phyloP scores from a whole-genome alignment of 2,888 invertebrate species.

The Bombyx huttoni region DNA sequence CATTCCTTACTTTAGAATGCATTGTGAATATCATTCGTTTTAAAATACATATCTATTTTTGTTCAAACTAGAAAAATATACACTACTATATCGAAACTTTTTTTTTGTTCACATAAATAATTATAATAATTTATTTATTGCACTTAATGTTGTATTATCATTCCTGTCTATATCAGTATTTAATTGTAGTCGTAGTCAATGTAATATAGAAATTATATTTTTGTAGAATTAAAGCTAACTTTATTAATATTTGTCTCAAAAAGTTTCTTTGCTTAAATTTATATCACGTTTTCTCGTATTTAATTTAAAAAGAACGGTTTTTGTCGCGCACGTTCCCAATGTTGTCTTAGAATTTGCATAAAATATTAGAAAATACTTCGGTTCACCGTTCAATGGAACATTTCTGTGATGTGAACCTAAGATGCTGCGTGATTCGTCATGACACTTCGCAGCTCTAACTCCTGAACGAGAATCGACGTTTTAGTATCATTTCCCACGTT shows the following conservation, averaged over 20 bases:
- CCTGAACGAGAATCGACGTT: no score
- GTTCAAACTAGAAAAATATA: slow-evolving; percentile 26
- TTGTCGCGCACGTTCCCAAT: no score
- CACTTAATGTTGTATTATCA: no score
- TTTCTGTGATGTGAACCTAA: no score
- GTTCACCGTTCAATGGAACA: no score
- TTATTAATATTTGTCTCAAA: neutral
- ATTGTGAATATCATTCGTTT: slow-evolving; percentile 45
- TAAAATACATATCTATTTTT: slow-evolving; percentile 47
- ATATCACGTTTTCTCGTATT: no score
- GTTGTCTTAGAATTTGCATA: no score
- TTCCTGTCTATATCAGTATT: slow-evolving; percentile 9
- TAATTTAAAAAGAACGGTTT: no score
- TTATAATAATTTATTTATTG: slow-evolving; percentile 1
- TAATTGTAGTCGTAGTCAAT: slow-evolving; percentile 8
- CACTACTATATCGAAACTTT: neutral
- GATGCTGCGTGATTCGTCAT: no score
- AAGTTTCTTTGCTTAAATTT: neutral
- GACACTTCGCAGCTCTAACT: no score
- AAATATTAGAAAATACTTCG: no score
- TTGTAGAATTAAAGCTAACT: slow-evolving; percentile 30
- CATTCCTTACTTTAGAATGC: slow-evolving; percentile 5
- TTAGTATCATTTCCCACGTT: no score
- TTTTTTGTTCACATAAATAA: slow-evolving; percentile 3
- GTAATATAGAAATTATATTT: slow-evolving; percentile 34